phyloP scores from a whole-genome alignment of 2,888 invertebrate species.

The Nomada goodeniana region DNA sequence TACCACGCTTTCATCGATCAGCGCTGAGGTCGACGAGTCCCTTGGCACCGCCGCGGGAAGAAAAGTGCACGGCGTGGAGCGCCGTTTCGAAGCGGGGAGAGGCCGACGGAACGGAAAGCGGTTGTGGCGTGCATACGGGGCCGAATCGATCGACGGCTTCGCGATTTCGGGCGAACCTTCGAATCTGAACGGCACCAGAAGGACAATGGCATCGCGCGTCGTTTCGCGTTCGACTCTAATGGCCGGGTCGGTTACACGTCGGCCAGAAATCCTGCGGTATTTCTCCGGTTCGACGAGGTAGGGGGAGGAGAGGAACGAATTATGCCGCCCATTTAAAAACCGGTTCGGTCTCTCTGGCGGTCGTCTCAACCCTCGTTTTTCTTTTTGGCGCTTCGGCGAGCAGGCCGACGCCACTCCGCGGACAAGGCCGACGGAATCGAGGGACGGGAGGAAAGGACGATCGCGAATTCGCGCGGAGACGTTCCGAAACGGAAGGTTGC shows the following conservation, averaged over 20 bases:
- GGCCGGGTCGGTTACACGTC: constrained; percentile 48
- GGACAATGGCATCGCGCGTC: constrained; percentile 32
- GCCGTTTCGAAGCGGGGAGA: background rate
- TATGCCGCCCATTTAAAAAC: constrained; percentile 76
- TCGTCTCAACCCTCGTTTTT: constrained; percentile 55
- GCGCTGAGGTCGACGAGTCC: no score
- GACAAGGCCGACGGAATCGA: background rate
- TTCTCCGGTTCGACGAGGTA: constrained; percentile 56
- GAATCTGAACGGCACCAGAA: background rate
- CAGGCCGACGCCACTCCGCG: constrained; percentile 5
- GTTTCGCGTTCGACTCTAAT: constrained; percentile 36
- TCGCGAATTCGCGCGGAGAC: constrained; percentile 4
- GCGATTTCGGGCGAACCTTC: background rate
- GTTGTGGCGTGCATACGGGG: background rate
- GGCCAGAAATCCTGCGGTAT: constrained; percentile 65
- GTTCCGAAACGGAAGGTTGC: background rate
- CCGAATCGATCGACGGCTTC: constrained; percentile 20
- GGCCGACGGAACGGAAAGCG: no score
- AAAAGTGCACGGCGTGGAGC: background rate
- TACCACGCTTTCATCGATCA: background rate
- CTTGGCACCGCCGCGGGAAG: no score
- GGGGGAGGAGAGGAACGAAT: constrained; percentile 65
- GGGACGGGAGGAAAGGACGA: constrained; percentile 8
- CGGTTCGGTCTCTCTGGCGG: constrained; percentile 71
- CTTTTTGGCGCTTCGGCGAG: constrained; percentile 68